Percentiles rank a stretch among this genome's conserved stretches.
Evolutionary conservation across 2,888 invertebrate genomes (phyloP).

Genomic region (Lepidochitona cinerea): DNA sequence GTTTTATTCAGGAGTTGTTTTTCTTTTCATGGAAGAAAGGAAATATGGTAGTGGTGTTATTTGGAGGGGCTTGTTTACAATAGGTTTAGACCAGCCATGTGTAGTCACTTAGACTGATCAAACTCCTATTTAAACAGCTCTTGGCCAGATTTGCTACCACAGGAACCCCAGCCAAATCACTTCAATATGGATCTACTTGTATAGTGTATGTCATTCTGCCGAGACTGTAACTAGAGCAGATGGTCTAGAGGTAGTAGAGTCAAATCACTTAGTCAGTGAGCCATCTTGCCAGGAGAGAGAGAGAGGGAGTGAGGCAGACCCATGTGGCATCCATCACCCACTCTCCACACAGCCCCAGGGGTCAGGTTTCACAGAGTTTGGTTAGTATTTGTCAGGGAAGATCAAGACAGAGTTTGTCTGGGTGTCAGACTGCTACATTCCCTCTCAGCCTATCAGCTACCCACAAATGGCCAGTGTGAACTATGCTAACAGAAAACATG

Average conservation of each 20-base stretch:
- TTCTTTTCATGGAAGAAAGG: no score
- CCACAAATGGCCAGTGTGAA: slow-evolving; percentile 6
- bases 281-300: background rate
- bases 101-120: background rate
- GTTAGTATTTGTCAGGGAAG: background rate
- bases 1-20: no score
- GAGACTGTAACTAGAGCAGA: background rate
- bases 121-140: background rate
- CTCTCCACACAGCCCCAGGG: background rate
- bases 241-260: background rate
- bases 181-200: background rate
- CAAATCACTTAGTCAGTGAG: slow-evolving; percentile 2
- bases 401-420: background rate
- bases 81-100: background rate
- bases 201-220: background rate
- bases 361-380: background rate
- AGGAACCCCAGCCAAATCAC: background rate
- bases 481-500: background rate
- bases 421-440: slow-evolving; percentile 7
- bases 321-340: background rate
- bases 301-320: no score
- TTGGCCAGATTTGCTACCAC: background rate
- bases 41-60: no score
- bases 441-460: background rate
- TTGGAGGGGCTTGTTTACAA: no score